phyloP scores from a whole-genome alignment of 1,140 invertebrate genomes.

The Eupristina koningsbergeri region DNA sequence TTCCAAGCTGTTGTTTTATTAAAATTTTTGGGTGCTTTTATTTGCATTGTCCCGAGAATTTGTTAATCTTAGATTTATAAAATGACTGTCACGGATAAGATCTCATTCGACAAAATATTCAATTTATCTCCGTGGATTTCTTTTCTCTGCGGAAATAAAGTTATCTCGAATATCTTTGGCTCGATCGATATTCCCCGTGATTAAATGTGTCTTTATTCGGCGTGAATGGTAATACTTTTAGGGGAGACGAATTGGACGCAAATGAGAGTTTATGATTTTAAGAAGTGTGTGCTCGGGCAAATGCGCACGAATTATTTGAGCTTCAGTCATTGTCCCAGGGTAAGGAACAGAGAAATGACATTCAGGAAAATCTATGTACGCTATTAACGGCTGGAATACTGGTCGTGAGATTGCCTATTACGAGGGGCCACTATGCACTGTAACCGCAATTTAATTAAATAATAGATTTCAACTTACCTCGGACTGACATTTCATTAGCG shows the following conservation, averaged over 20 bases:
- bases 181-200: too few species aligned
- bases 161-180: too few species aligned
- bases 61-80: background rate
- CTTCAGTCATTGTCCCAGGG: background rate
- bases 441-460: conserved; percentile 45
- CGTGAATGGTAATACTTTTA: background rate
- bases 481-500: conserved; percentile 40
- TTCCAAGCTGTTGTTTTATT: too few species aligned
- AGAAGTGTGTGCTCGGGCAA: background rate
- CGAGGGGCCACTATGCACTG: background rate
- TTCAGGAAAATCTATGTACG: conserved; percentile 3
- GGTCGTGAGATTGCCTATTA: conserved; percentile 38
- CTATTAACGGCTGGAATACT: conserved; percentile 30
- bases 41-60: background rate
- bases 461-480: conserved; percentile 40
- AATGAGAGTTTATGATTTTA: background rate
- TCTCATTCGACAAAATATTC: too few species aligned
- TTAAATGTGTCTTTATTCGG: background rate
- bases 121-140: too few species aligned
- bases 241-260: background rate
- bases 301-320: background rate
- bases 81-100: background rate
- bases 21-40: background rate
- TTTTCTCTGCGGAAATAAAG: background rate
- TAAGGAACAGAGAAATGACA: background rate